These are phyloP conservation scores for Sternarchorhynchus goeldii DNA, from an alignment of 2,797 vertebrate genomes.

Conservation along the genomic window DNA sequence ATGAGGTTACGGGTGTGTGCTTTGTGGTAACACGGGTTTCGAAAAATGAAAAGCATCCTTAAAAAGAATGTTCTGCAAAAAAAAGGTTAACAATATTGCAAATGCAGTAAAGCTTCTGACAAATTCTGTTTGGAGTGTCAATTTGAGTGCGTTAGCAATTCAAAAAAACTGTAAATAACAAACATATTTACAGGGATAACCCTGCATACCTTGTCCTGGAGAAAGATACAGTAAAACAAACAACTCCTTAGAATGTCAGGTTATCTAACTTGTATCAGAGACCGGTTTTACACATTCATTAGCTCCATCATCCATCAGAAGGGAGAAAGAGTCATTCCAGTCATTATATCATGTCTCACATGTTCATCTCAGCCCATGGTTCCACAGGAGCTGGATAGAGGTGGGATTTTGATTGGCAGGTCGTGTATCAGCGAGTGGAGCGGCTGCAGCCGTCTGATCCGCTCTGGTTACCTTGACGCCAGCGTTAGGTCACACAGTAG, in stretches of 20 bases:
- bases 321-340: slow-evolving; percentile 58
- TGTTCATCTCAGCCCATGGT: slow-evolving; percentile 53
- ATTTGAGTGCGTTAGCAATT: too few species aligned
- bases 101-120: background rate
- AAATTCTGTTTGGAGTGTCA: background rate
- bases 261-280: slow-evolving; percentile 4
- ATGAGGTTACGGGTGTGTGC: too few species aligned
- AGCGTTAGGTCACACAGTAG: slow-evolving; percentile 64
- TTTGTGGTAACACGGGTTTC: too few species aligned
- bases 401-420: slow-evolving; percentile 62
- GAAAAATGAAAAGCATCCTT: too few species aligned
- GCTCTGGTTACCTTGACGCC: slow-evolving; percentile 50
- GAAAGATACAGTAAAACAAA: slow-evolving; percentile 27
- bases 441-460: slow-evolving; percentile 62
- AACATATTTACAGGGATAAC: background rate
- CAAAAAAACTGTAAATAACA: background rate
- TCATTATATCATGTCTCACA: slow-evolving; percentile 70
- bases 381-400: slow-evolving; percentile 68
- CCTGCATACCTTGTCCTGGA: slow-evolving; percentile 4
- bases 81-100: too few species aligned
- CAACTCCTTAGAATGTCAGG: slow-evolving; percentile 17
- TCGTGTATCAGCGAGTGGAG: slow-evolving; percentile 65
- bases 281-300: slow-evolving; percentile 25
- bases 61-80: too few species aligned
- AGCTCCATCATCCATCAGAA: slow-evolving; percentile 9